Evolutionary conservation across 2,113 vertebrate species (phyloP).

Genomic region (Chrysochloris asiatica): DNA sequence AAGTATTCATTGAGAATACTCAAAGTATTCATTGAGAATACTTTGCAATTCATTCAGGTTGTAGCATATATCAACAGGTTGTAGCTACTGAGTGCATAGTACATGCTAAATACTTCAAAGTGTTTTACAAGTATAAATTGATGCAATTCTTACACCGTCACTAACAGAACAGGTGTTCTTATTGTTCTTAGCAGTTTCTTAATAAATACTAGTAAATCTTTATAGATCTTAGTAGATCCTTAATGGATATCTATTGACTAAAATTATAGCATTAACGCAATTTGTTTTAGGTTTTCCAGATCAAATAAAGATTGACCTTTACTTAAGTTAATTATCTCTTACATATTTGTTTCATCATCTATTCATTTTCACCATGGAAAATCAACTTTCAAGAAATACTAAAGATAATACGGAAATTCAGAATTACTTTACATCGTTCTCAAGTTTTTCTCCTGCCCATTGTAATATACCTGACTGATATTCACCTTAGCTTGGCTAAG

Average conservation of each 20-base stretch:
- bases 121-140: neutral
- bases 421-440: rapidly evolving
- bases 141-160: neutral
- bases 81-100: too few relatives aligned
- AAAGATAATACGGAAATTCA: neutral
- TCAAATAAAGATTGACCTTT: neutral
- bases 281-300: neutral
- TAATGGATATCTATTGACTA: neutral
- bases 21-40: neutral
- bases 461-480: neutral
- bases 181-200: neutral
- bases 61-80: too few relatives aligned
- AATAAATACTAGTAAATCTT: conserved; percentile 17
- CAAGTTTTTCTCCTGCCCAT: neutral
- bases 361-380: neutral
- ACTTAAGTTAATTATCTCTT: neutral
- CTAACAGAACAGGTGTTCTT: neutral
- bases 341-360: neutral
- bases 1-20: too few relatives aligned
- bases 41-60: neutral
- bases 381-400: neutral
- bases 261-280: neutral
- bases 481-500: neutral
- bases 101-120: neutral
- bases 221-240: neutral